phyloP scores from a whole-genome alignment of 2,113 vertebrate genomes.

The Gymnorhina tibicen region DNA sequence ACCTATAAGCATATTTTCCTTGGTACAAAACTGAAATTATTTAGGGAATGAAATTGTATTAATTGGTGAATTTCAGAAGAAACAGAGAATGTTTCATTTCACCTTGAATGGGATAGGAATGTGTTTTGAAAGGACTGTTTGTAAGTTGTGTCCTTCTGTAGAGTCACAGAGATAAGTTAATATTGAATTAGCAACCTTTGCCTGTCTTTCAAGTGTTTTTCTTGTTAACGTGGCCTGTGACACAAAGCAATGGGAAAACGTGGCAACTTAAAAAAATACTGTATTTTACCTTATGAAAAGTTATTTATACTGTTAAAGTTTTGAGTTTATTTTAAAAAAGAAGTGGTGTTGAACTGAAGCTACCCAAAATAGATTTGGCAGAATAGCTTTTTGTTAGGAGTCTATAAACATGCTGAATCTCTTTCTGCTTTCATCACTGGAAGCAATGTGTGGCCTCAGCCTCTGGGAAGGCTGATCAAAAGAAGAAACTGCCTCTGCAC shows the following conservation, averaged over 20 bases:
- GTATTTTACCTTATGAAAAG: background rate
- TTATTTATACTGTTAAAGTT: background rate
- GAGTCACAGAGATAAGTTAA: background rate
- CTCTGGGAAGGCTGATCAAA: background rate
- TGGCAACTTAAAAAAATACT: background rate
- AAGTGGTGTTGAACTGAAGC: background rate
- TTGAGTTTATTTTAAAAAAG: background rate
- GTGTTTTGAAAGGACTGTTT: background rate
- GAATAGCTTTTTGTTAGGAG: background rate
- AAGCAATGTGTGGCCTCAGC: background rate
- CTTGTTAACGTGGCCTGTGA: background rate
- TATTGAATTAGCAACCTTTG: background rate
- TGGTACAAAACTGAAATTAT: background rate
- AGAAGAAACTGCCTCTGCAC: background rate
- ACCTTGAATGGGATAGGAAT: background rate
- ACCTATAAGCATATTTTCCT: background rate
- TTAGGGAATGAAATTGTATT: background rate
- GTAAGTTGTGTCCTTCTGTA: background rate
- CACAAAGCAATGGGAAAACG: background rate
- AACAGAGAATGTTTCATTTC: background rate
- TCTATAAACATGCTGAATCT: background rate
- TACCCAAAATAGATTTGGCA: background rate
- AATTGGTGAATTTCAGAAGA: background rate
- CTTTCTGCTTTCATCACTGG: background rate
- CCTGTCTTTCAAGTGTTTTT: background rate